Evolutionary conservation across 2,888 invertebrate genomes (phyloP), one percentile per base, ranked within the genome.

Genomic region (Penaeus monodon): DNA sequence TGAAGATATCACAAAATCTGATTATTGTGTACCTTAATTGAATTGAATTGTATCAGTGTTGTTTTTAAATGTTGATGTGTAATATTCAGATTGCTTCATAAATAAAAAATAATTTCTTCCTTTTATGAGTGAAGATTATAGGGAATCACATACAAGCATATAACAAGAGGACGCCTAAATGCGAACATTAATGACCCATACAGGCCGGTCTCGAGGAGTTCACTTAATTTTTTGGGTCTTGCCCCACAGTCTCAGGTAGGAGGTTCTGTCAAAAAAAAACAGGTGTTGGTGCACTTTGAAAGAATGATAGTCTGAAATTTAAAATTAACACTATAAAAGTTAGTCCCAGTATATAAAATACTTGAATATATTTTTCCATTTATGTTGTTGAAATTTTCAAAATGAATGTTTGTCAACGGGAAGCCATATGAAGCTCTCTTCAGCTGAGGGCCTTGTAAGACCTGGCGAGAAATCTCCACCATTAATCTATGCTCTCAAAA

Each of bases 361-460:
- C 7, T n/a, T 1, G 2, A 29, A 29, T 74, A 74, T 27, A 10
- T 22, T 74, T 74, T 74, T 29, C 12, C 33, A n/a, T 27, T 74
- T 33, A 74, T 88, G 89, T 89, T 82, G 6, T 73, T 3, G 17
- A 57, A 57, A 17, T 17, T 57, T 57, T 57, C 57, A 17, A 17
- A 57, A 57, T 57, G 17, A 57, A 57, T 76, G 65, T 65, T n/a
- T 17, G 0, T 78, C 57, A 66, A 44, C 97, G 99, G 92, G 94
- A 95, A 74, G 97, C 97, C n/a, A 20, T 99, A 97, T 92, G 97
- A 99, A 86, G 89, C 86, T 29, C 91, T 99, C 87, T n/a, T 98
- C 98, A 14, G 93, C 95, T 0, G 93, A 95, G 92, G 99, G 99
- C 0, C 94, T 95, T 0, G 94, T 98, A 7, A 93, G 98, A 86